Base-by-base conservation (phyloP, 2,113 vertebrate species). In the Halcyon senegalensis region DNA sequence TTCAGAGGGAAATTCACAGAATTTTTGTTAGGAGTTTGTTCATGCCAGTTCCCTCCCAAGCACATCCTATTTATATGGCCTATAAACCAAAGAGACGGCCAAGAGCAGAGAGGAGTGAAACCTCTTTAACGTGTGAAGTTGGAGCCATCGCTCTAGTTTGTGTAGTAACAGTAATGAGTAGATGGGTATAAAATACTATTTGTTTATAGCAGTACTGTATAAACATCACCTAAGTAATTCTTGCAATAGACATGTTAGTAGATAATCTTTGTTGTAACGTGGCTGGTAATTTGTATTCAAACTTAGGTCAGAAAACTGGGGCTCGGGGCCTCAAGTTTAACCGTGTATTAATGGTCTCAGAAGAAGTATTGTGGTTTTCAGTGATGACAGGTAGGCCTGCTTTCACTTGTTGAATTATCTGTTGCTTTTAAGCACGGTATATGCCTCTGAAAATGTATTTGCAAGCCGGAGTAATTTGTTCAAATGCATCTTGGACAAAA, bases 61-160 rank as follows among this genome's bases (percentile, higher is more conserved):
- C 25, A 68, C 66, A 94, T 48, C 84, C 76, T 60, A 58, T 76
- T 89, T 84, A 30, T 56, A 30, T 3, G 33, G 62, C 66, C 60
- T 75, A 64, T 27, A 68, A 84, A 82, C 3, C n/a, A 41, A 16
- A 79, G 18, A 1, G 30, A 48, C 67, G 15, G 10, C 0, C 0
- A 78, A 25, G 14, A 78, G 23, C 30, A 41, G 48, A 63, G 33
- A 59, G 5, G 16, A 76, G 25, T 10, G 7, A 85, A 87, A 33
- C 15, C 27, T 44, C 39, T 59, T 62, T 2, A 41, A 28, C 1
- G 11, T 43, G 17, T 10, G 3, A 82, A 62, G n/a, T 17, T 23
- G 90, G 27, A 82, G 18, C 60, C n/a, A n/a, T 25, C 23, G 41
- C 59, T 89, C 43, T 33, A 25, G 24, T 51, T 64, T 79, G 68